Evolutionary conservation across 2,888 invertebrate species (phyloP).

Genomic region (Chouioia cunea): DNA sequence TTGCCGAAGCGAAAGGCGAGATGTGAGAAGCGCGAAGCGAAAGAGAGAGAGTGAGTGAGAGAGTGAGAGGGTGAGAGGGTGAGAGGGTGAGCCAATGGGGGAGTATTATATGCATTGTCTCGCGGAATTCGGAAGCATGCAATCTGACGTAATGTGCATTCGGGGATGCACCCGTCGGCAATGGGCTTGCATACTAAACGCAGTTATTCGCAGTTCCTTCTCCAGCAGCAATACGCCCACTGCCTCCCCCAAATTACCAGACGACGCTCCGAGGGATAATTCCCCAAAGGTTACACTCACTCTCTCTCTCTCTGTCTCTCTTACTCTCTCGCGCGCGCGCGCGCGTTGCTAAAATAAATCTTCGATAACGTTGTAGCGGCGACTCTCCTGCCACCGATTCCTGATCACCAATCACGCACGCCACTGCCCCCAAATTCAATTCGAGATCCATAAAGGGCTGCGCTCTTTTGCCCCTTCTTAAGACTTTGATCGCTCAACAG

Average conservation of each 20-base stretch:
- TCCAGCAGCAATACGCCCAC: constrained; percentile 2
- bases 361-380: constrained; percentile 33
- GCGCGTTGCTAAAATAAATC: constrained; percentile 40
- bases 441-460: constrained; percentile 65
- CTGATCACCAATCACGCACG: constrained; percentile 57
- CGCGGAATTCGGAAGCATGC: constrained; percentile 51
- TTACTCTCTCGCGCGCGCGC: too few species aligned
- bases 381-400: constrained; percentile 16
- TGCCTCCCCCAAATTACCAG: constrained; percentile 28
- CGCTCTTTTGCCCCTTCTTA: constrained; percentile 56
- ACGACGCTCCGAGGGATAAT: constrained; percentile 38
- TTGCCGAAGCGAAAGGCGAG: constrained; percentile 22
- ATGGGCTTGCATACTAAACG: constrained; percentile 55
- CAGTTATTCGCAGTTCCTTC: constrained; percentile 49
- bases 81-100: background rate
- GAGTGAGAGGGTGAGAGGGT: background rate
- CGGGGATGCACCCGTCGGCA: constrained; percentile 54
- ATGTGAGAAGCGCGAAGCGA: background rate
- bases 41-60: background rate
- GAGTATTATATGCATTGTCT: constrained; percentile 47
- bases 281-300: constrained; percentile 36
- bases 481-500: constrained; percentile 65
- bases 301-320: too few species aligned
- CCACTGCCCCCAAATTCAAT: constrained; percentile 64
- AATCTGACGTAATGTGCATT: constrained; percentile 54